These are phyloP conservation scores for Mus caroli DNA, from an alignment of 2,797 vertebrate genomes.

Conservation along the genomic window DNA sequence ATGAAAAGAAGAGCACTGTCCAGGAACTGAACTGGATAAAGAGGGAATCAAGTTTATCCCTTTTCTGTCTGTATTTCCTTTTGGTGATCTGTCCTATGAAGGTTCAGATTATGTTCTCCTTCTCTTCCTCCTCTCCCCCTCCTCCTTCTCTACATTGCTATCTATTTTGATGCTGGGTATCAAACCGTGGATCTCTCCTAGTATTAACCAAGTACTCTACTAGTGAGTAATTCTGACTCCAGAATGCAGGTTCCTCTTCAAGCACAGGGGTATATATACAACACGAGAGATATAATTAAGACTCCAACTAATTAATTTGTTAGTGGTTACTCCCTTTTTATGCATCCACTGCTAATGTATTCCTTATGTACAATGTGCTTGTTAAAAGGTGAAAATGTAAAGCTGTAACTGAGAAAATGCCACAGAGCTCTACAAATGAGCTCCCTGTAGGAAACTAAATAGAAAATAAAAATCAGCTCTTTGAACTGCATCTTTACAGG, in stretches of 20 bases:
- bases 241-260: background rate
- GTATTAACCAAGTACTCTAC: background rate
- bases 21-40: background rate
- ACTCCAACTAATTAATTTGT: slow-evolving; percentile 57
- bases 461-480: slow-evolving; percentile 67
- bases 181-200: background rate
- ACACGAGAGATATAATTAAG: slow-evolving; percentile 14
- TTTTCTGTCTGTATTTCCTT: background rate
- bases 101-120: background rate
- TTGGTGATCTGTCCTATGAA: background rate
- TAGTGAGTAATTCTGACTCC: background rate
- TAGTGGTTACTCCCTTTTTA: slow-evolving; percentile 24
- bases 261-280: background rate
- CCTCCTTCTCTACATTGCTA: background rate
- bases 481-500: slow-evolving; percentile 45
- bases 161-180: background rate
- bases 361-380: slow-evolving; percentile 50
- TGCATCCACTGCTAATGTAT: slow-evolving; percentile 33
- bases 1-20: background rate
- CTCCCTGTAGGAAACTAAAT: slow-evolving; percentile 64
- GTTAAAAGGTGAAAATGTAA: slow-evolving; percentile 69
- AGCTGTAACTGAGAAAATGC: slow-evolving; percentile 60
- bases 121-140: too few species aligned
- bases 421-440: slow-evolving; percentile 68
- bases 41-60: fast-evolving